Base-by-base conservation (phyloP, 2,797 vertebrate genomes). In the Graptemys geographica region DNA sequence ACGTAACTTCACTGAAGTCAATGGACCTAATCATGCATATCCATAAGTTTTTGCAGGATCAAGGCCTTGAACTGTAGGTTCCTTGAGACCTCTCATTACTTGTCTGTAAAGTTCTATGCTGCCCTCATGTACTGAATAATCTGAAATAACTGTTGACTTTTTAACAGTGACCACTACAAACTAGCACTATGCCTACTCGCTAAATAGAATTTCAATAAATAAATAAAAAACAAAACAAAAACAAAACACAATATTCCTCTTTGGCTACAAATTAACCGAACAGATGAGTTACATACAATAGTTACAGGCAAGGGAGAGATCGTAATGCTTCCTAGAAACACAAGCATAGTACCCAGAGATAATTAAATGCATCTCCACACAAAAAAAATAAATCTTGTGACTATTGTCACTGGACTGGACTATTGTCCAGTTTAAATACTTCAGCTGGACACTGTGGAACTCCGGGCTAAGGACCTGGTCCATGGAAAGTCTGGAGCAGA, bases 21-120 rank as follows among this genome's bases (percentile, higher is more conserved):
- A 37, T 1, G 0, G 5, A 10, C 1, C 51, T 90, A 81, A 28
- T 52, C 37, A 81, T 0, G 1, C 44, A 4, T 15, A 72, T 10
- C 2, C 69, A 23, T 59, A 86, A 49, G 5, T 55, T 21, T 84
- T 84, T 78, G 19, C 23, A 37, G 31, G 51, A 78, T 33, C 72
- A 0, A 0, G 62, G 21, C 13, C 21, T 88, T 92, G 81, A 90
- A 76, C 41, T 44, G 37, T 8, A n/a, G 12, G 0, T 25, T 84
- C 87, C 85, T 87, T 25, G 3, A 37, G 19, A 11, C n/a, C 52
- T 52, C 11, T 31, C 31, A 3, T 79, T 83, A 53, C 41, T 55
- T 52, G 5, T 74, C 5, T 83, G 59, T n/a, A 87, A 55, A 12
- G 5, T 18, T 13, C 31, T 52, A 52, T 33, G 57, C 28, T 62